Evolutionary conservation across 2,113 vertebrate species (phyloP), one percentile per base, ranked within the genome.

Genomic region (Microtus pennsylvanicus): DNA sequence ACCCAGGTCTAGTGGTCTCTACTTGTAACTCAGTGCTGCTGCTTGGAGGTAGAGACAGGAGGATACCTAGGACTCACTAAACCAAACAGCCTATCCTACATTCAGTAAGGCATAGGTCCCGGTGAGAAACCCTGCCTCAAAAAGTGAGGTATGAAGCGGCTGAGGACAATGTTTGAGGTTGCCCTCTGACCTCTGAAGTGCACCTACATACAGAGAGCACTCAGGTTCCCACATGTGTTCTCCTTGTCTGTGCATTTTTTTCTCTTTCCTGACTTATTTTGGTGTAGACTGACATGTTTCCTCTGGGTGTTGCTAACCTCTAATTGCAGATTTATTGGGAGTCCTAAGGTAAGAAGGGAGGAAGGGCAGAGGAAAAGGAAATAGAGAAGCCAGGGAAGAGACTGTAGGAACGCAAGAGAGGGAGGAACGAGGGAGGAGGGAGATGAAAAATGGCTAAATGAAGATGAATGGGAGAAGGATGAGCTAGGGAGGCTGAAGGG

Each of bases 321-420:
- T 94, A 87, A 47, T 83, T 42, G 63, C 80, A 97, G 97, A 98
- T 98, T 98, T 98, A 98, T 98, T 97, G 93, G 90, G 91, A 96
- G 33, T 93, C 97, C 77, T 95, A 94, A 85, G 94, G 58, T 87
- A 96, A 97, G 94, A 92, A 88, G 77, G 87, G 76, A 86, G 94
- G 97, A 91, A 95, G 93, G 87, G 88, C 83, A 61, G 86, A 98
- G 81, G 89, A 97, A 90, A 95, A 89, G 90, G 95, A 80, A 94
- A 94, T 38, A 0, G 2, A 97, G 92, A 96, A 98, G 65, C 93
- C 42, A 85, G 93, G 52, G 93, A 97, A 97, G 96, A 86, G n/a
- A 26, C 75, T 11, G n/a, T 82, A 61, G 77, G 96, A 96, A 97
- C 81, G 94, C 87, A 76, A 94, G 93, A 70, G 96, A 90, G 96